Percentiles rank a stretch among this genome's conserved stretches.
phyloP scores from a whole-genome alignment of 2,888 invertebrate species.

The Alcis repandata region DNA sequence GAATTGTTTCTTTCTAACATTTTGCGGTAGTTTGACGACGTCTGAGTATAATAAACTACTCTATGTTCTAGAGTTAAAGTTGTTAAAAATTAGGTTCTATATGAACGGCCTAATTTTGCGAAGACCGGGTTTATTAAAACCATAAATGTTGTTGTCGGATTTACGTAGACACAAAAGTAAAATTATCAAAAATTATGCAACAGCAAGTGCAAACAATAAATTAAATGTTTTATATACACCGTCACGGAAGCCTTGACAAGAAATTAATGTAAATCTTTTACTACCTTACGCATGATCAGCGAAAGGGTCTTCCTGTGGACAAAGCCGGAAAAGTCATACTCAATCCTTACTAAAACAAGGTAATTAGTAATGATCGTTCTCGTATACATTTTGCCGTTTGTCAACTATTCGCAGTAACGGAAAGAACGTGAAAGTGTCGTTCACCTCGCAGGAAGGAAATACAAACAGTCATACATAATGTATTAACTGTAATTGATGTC shows the following conservation, averaged over 20 bases:
- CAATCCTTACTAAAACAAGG: slow-evolving; percentile 49
- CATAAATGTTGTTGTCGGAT: no score
- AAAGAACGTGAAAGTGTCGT: slow-evolving; percentile 59
- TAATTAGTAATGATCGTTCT: slow-evolving; percentile 34
- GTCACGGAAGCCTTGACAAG: not conserved
- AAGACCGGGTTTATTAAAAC: no score
- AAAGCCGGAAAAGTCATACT: slow-evolving; percentile 31
- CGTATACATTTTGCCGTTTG: slow-evolving; percentile 27
- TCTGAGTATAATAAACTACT: no score
- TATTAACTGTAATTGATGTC: slow-evolving; percentile 1
- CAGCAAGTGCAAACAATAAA: no score
- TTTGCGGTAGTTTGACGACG: no score
- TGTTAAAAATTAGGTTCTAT: no score
- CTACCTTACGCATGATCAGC: not conserved
- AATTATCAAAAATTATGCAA: no score
- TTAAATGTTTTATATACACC: not conserved
- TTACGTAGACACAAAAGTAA: no score
- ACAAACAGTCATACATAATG: slow-evolving; percentile 27
- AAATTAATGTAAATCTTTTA: not conserved
- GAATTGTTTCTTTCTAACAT: no score
- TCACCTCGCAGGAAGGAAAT: slow-evolving; percentile 48
- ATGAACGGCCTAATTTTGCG: no score
- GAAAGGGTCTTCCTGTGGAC: slow-evolving; percentile 15
- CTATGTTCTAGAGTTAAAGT: no score
- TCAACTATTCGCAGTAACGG: slow-evolving; percentile 42